Conservation (phyloP, 2,888 invertebrate species). For the Lycophotia porphyrea region DNA sequence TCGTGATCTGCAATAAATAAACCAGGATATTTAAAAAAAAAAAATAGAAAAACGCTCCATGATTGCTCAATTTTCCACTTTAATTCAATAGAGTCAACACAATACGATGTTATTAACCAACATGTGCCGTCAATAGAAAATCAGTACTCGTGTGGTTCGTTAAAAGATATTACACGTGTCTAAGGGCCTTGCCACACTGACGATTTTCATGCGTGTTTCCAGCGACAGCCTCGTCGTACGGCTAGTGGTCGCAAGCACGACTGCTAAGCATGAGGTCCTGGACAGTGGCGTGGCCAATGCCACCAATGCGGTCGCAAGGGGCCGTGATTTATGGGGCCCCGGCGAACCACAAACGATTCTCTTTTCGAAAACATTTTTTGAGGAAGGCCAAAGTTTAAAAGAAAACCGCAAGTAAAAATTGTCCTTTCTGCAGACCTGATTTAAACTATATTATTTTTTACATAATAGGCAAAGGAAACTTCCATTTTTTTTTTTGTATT, state of each 20-base stretch:
- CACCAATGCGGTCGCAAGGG: too few relatives aligned
- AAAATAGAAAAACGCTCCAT: not conserved
- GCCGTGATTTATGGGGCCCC: too few relatives aligned
- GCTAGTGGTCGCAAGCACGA: not conserved
- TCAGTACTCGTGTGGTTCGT: constrained; percentile 39
- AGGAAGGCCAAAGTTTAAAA: too few relatives aligned
- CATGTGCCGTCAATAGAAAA: constrained; percentile 1
- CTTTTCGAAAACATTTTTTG: too few relatives aligned
- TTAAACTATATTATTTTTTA: too few relatives aligned
- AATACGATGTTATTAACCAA: not conserved
- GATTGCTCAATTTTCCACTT: constrained; percentile 4
- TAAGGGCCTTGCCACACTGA: not conserved
- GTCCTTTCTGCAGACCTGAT: too few relatives aligned
- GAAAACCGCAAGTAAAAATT: too few relatives aligned
- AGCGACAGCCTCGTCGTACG: not conserved
- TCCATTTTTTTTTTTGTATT: too few relatives aligned
- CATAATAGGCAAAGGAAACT: too few relatives aligned
- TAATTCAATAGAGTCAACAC: not conserved
- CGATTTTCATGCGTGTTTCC: not conserved
- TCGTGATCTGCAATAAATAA: not conserved
- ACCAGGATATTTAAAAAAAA: not conserved
- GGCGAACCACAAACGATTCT: too few relatives aligned
- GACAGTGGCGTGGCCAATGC: too few relatives aligned
- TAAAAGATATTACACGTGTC: constrained; percentile 43
- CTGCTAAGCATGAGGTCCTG: not conserved